These are phyloP conservation scores for Lamprologus callipterus DNA, from an alignment of 2,113 vertebrate species.

Conservation along the genomic window DNA sequence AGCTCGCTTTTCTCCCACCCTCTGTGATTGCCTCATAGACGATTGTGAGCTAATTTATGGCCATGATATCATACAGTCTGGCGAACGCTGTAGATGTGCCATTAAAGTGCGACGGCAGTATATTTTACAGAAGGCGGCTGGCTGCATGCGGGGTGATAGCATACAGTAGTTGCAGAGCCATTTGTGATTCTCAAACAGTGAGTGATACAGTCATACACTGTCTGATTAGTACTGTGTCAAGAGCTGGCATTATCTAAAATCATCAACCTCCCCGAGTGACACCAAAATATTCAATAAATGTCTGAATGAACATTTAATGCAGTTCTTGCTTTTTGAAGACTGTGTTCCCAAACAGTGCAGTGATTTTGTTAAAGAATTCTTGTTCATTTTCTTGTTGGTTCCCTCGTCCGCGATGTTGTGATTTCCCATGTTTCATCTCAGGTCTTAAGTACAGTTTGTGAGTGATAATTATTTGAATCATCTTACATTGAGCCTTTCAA, in stretches of 20 bases:
- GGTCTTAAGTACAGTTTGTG: conserved; percentile 9
- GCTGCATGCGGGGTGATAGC: conserved; percentile 20
- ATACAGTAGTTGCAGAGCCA: conserved; percentile 5
- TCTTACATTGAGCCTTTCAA: background rate
- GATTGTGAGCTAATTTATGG: conserved; percentile 37
- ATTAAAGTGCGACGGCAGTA: conserved; percentile 41
- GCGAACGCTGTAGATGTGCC: background rate
- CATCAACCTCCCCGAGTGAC: background rate
- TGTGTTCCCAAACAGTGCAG: background rate
- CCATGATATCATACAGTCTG: conserved; percentile 57
- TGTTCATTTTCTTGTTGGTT: background rate
- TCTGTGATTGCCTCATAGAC: conserved; percentile 34
- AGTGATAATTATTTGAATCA: conserved; percentile 7
- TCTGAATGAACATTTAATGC: background rate
- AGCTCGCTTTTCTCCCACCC: background rate
- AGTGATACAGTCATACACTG: background rate
- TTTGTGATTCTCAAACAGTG: background rate
- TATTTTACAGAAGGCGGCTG: conserved; percentile 40
- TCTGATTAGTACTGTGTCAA: background rate
- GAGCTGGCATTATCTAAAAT: background rate
- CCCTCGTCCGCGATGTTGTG: background rate
- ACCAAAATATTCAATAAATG: background rate
- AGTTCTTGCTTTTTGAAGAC: background rate
- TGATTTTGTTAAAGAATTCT: background rate
- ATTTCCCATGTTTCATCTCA: conserved; percentile 5